Percentiles rank a stretch among this genome's conserved stretches.
These are phyloP conservation scores for Amblyornis subalaris DNA, from an alignment of 2,113 vertebrate species.

Conservation along the genomic window DNA sequence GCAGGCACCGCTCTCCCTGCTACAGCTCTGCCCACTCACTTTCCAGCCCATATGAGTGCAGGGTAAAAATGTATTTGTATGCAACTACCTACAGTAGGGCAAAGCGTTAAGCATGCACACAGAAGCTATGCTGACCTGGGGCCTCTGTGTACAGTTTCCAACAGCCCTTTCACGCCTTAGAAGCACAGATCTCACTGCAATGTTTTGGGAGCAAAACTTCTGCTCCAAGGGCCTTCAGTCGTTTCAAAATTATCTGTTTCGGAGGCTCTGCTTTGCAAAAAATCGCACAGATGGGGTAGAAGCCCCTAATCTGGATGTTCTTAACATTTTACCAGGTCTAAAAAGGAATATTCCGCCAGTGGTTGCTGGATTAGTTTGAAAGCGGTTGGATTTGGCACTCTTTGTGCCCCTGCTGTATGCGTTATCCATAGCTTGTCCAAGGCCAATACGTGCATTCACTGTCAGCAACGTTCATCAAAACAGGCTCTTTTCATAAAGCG, in stretches of 20 bases:
- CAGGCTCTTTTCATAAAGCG: constrained; percentile 6
- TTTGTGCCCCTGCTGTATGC: not conserved
- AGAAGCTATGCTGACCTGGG: not conserved
- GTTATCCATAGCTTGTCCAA: not conserved
- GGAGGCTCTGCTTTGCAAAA: not conserved
- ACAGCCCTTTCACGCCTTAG: not conserved
- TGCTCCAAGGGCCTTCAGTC: not conserved
- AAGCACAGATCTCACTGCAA: not conserved
- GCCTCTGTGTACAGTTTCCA: not conserved
- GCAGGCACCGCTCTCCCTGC: accelerated
- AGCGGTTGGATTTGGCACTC: constrained; percentile 6
- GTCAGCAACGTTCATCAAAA: constrained; percentile 11
- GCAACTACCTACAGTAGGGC: not conserved
- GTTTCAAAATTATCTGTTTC: not conserved
- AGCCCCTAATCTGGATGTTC: not conserved
- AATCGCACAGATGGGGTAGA: not conserved
- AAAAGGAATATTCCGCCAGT: not conserved
- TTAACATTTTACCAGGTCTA: not conserved
- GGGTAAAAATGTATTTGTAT: not conserved
- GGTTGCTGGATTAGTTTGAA: constrained; percentile 4
- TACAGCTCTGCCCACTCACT: not conserved
- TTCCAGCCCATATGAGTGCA: accelerated
- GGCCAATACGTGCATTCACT: not conserved
- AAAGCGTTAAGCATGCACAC: not conserved
- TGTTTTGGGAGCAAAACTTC: not conserved